phyloP scores from a whole-genome alignment of 2,797 vertebrate genomes.

The Onychomys arenicola region DNA sequence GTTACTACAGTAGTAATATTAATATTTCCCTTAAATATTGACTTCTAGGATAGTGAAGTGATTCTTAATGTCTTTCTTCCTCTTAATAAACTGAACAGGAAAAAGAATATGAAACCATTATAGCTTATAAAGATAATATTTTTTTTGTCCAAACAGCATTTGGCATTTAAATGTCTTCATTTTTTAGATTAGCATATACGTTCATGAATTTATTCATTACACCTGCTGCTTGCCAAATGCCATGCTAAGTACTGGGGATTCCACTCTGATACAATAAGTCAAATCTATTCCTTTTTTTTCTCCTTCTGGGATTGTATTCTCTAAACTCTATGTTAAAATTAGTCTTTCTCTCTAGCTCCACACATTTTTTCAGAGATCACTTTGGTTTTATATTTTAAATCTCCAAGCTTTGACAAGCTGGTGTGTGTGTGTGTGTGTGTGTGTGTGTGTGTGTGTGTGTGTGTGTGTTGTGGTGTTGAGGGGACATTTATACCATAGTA shows the following conservation, averaged over 20 bases:
- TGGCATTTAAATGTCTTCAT: slow-evolving; percentile 54
- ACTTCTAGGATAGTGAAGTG: not conserved
- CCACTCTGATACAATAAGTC: not conserved
- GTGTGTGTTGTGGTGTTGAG: not conserved
- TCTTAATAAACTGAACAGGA: slow-evolving; percentile 9
- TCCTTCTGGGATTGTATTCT: slow-evolving; percentile 27
- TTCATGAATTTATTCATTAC: slow-evolving; percentile 62
- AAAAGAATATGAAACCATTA: slow-evolving; percentile 17
- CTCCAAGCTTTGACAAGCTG: not conserved
- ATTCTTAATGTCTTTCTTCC: not conserved
- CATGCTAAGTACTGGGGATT: not conserved
- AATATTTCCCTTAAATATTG: not conserved
- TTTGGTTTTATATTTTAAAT: slow-evolving; percentile 24
- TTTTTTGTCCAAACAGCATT: slow-evolving; percentile 50
- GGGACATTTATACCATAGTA: too few relatives aligned
- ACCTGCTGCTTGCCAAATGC: slow-evolving; percentile 39
- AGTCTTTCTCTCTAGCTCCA: not conserved
- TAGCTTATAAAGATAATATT: slow-evolving; percentile 41
- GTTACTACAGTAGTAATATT: not conserved
- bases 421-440: not conserved
- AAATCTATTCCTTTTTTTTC: slow-evolving; percentile 2
- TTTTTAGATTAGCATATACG: slow-evolving; percentile 47
- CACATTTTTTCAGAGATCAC: slow-evolving; percentile 33
- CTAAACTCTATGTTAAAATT: not conserved
- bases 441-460: not conserved